Evolutionary conservation across 2,113 vertebrate genomes (phyloP).

Genomic region (Orthonyx spaldingii): DNA sequence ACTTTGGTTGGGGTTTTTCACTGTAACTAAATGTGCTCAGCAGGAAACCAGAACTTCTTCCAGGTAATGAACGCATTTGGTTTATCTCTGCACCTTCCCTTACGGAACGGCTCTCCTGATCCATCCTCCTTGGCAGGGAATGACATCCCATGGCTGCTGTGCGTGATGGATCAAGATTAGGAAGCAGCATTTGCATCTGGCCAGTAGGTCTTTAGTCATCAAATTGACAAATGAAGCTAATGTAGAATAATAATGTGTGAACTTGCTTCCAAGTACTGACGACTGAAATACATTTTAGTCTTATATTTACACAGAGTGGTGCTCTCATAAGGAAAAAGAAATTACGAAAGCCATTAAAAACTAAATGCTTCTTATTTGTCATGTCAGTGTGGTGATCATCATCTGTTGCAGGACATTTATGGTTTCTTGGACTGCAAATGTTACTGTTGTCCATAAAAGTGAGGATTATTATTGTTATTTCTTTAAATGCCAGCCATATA

Average conservation of each 20-base stretch:
- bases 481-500: conserved; percentile 34
- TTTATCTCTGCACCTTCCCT: conserved; percentile 7
- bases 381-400: conserved; percentile 35
- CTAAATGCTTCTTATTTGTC: conserved; percentile 56
- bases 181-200: conserved; percentile 68
- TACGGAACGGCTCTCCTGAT: not conserved
- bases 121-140: not conserved
- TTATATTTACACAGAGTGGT: conserved; percentile 41
- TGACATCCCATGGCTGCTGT: conserved; percentile 13
- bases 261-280: conserved; percentile 48
- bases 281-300: conserved; percentile 24
- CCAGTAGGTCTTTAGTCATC: conserved; percentile 61
- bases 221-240: conserved; percentile 68
- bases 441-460: conserved; percentile 10
- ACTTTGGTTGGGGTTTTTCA: not conserved
- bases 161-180: conserved; percentile 59
- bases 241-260: conserved; percentile 67
- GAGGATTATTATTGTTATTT: conserved; percentile 23
- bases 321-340: conserved; percentile 35
- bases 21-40: not conserved
- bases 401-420: conserved; percentile 46
- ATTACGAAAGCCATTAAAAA: conserved; percentile 57
- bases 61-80: conserved; percentile 12
- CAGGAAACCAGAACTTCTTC: conserved; percentile 9
- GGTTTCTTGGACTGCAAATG: conserved; percentile 43